These are phyloP conservation scores for Paramormyrops kingsleyae DNA, from an alignment of 2,113 vertebrate genomes.

Conservation along the genomic window DNA sequence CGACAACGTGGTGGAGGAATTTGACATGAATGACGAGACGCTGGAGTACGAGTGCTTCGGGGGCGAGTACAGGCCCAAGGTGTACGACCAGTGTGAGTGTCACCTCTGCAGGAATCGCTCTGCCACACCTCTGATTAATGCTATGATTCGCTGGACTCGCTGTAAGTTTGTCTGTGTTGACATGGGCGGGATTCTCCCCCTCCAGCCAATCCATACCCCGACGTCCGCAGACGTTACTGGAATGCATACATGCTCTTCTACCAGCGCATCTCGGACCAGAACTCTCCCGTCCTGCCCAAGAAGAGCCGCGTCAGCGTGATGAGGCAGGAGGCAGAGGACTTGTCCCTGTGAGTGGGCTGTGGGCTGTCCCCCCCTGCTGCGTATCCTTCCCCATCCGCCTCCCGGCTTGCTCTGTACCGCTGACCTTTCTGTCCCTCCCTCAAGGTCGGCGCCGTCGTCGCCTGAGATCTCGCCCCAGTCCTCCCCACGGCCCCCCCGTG, in stretches of 20 bases:
- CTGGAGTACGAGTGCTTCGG: constrained; percentile 97
- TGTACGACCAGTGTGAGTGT: constrained; percentile 93
- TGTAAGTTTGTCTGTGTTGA: not conserved
- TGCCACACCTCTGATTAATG: not conserved
- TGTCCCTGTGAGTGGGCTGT: constrained; percentile 75
- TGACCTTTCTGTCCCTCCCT: constrained; percentile 27
- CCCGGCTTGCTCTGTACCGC: not conserved
- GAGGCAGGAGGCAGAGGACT: constrained; percentile 91
- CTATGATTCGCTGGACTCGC: not conserved
- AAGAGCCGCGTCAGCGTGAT: constrained; percentile 95
- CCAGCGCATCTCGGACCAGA: constrained; percentile 92
- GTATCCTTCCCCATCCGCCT: not conserved
- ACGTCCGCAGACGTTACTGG: constrained; percentile 93
- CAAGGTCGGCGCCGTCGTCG: constrained; percentile 91
- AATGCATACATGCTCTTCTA: constrained; percentile 99
- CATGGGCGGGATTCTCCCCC: not conserved
- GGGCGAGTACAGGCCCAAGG: constrained; percentile 95
- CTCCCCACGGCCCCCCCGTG: constrained; percentile 86
- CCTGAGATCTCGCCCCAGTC: constrained; percentile 96
- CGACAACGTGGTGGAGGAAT: constrained; percentile 93
- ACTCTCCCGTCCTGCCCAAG: constrained; percentile 91
- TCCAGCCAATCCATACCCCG: constrained; percentile 90
- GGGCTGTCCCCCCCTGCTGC: not conserved
- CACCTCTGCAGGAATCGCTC: not conserved
- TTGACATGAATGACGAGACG: constrained; percentile 91